Evolutionary conservation across 2,797 vertebrate genomes (phyloP), one percentile per base, ranked within the genome.

Genomic region (Gallinago solitaria): DNA sequence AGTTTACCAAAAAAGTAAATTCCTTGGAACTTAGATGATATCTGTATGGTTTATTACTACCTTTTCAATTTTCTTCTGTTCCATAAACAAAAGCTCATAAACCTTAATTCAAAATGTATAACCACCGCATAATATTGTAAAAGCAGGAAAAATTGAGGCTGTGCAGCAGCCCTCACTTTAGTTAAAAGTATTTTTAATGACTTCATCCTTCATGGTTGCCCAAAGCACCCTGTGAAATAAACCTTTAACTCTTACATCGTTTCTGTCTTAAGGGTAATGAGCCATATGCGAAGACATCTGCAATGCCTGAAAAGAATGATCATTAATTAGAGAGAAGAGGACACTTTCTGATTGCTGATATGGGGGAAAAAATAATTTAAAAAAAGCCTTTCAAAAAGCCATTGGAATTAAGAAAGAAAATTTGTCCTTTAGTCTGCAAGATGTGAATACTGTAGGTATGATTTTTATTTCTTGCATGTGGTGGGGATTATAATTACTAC

Each of bases 191-290:
- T 96, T 93, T 32, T 97, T 98, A 98, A 98, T 98, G 86, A 96
- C 95, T 98, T 97, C 97, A 98, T 98, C 96, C 78, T 98, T 98
- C 98, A 98, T 96, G 90, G 89, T 86, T 98, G 91, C 93, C 95
- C 95, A 95, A 97, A 97, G 97, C 98, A 97, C 97, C 95, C 96
- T 86, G 87, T 95, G 97, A 98, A 98, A 98, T 96, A 98, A 98
- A 98, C 97, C 97, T 98, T 98, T 98, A 97, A 98, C 97, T 98
- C 95, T 97, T 98, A 98, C 97, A 98, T 97, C 6, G 96, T 97
- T 98, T 97, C 97, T 98, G 98, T 97, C 98, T 97, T 98, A 84
- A 95, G 97, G 97, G 98, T 98, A 98, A 98, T 98, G 98, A 98
- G 97, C 98, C 98, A 97, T 98, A 98, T 97, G 97, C 76, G 91